Conservation (phyloP, 2,797 vertebrate genomes). For the Pseudocheirus occidentalis region DNA sequence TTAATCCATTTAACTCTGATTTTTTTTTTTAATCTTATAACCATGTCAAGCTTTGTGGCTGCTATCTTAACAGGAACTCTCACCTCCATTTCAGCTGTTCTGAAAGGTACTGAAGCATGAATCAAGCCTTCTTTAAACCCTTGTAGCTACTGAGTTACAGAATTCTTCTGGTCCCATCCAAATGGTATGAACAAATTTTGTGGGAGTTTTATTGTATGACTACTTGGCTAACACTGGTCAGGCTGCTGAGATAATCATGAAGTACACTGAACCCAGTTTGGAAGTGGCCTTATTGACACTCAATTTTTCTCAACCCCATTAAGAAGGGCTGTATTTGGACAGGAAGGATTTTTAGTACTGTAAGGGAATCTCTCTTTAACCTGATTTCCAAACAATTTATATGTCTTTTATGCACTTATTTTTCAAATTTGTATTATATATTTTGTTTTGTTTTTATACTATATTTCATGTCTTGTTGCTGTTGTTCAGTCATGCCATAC, state of each 20-base stretch:
- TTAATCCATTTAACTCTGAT: constrained; percentile 28
- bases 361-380: not conserved
- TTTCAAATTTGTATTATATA: not conserved
- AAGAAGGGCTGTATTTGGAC: not conserved
- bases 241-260: not conserved
- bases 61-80: not conserved
- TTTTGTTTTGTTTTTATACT: not conserved
- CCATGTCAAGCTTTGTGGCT: constrained; percentile 21
- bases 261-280: not conserved
- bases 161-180: not conserved
- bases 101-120: not conserved
- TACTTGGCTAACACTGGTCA: not conserved
- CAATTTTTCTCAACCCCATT: not conserved
- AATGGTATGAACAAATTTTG: not conserved
- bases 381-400: not conserved
- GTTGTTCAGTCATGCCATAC: not conserved
- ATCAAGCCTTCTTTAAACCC: constrained; percentile 2
- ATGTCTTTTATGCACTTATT: not conserved
- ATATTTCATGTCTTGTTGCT: not conserved
- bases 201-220: not conserved
- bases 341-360: not conserved
- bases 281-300: not conserved
- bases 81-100: constrained; percentile 4
- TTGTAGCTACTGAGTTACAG: not conserved
- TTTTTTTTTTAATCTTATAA: not conserved